Base-by-base conservation (phyloP, 2,888 invertebrate genomes). In the Plebejus argus region DNA sequence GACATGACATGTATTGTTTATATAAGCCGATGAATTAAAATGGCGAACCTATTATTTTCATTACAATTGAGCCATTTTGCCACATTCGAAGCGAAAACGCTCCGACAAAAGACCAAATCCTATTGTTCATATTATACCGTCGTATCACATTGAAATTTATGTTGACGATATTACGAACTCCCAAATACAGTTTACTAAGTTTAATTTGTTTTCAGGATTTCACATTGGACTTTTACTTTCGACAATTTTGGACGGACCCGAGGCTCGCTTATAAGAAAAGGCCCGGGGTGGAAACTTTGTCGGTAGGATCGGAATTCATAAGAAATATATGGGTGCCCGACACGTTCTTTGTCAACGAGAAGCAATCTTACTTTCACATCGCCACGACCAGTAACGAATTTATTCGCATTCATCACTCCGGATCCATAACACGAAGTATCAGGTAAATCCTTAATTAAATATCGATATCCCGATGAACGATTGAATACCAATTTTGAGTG, bases 301-400 rank as follows among this genome's bases (percentile, higher is more conserved):
- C 98, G 83, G 98, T 98, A 83, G 98, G 98, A 85, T 98, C 98
- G 80, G 98, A 98, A 93, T 98, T 98, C 94, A 98, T 99, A 91
- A 98, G 98, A 92, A 98, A 98, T 93, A 99, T 99, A 90, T 99
- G 99, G 99, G 99, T 99, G 86, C 99, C 99, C 83, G 99, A 99
- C 93, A 99, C 99, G 82, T 99, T 99, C 95, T 99, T 99, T 94
- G 99, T 99, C 86, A 99, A 99, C 94, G 99, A 99, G 95, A 99
- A 99, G 95, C 98, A 99, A 95, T 99, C 99, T 85, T 99, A 99
- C 95, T 99, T 99, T 94, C 99, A 99, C 95, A 98, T 98, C 93
- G 99, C 99, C 84, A 99, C 99, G 86, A 99, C 99, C 87, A 99
- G 99, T 95, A 99, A 99, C 95, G 99, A 99, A 95, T 99, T 99